phyloP scores from a whole-genome alignment of 2,113 vertebrate genomes.

The Embiotoca jacksoni region DNA sequence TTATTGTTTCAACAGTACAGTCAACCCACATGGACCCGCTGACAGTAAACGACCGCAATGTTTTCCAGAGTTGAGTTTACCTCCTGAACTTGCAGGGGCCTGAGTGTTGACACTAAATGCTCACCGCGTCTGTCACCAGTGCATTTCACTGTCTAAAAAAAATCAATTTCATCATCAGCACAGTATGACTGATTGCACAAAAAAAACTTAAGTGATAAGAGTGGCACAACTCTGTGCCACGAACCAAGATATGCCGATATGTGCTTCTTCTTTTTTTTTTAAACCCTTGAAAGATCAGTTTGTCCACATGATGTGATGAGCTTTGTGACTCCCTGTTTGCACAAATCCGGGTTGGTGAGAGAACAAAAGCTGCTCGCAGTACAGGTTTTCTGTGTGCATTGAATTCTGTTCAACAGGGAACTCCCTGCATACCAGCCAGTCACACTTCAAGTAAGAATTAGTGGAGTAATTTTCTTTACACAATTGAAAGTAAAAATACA shows the following conservation, averaged over 20 bases:
- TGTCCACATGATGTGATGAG: conserved; percentile 35
- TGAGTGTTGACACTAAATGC: conserved; percentile 10
- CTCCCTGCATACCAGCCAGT: not conserved
- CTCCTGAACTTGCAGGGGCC: not conserved
- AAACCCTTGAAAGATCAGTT: conserved; percentile 26
- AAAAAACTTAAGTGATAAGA: not conserved
- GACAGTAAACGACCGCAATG: conserved; percentile 29
- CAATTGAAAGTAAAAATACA: conserved; percentile 36
- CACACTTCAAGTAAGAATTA: conserved; percentile 39
- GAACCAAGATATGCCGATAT: not conserved
- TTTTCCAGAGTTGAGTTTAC: conserved; percentile 10
- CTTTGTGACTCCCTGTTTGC: not conserved
- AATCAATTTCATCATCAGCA: not conserved
- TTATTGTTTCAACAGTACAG: conserved; percentile 25
- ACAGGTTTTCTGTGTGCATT: too few species aligned
- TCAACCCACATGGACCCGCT: conserved; percentile 12
- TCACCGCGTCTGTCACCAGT: not conserved
- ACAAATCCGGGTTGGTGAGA: not conserved
- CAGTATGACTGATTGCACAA: not conserved
- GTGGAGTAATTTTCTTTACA: conserved; percentile 34
- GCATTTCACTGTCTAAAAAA: conserved; percentile 4
- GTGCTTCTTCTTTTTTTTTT: not conserved
- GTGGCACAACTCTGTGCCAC: not conserved
- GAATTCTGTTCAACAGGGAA: not conserved
- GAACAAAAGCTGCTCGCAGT: not conserved